A percentile compares a stretch with the other conserved stretches of the same genome.
These are phyloP conservation scores for Rhynchophorus ferrugineus DNA, from an alignment of 1,140 invertebrate species.

Conservation along the genomic window DNA sequence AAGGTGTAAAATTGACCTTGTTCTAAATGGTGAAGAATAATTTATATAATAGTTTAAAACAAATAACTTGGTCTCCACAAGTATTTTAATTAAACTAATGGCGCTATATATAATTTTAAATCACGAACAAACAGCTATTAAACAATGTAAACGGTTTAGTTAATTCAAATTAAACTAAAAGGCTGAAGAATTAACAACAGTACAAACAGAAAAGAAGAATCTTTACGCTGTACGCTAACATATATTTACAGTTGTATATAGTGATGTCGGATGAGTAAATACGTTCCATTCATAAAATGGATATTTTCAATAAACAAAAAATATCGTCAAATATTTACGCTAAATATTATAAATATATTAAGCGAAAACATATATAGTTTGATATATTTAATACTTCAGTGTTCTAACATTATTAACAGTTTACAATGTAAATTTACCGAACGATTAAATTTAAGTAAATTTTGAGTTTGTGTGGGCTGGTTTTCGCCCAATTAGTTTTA, in stretches of 20 bases:
- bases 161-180: no score
- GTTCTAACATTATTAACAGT: constrained; percentile 29
- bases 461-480: no score
- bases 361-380: constrained; percentile 21
- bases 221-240: constrained; percentile 13
- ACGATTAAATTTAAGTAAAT: no score
- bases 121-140: no score
- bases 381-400: constrained; percentile 22
- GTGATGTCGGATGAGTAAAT: constrained; percentile 22
- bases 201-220: constrained; percentile 19
- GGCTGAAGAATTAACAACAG: constrained; percentile 20
- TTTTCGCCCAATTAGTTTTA: no score
- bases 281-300: constrained; percentile 20
- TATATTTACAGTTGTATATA: constrained; percentile 23
- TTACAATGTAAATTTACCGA: constrained; percentile 32
- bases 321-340: constrained; percentile 28
- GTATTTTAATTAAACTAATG: no score
- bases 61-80: no score
- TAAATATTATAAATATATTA: constrained; percentile 27
- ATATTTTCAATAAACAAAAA: constrained; percentile 20
- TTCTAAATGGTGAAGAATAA: no score
- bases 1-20: no score
- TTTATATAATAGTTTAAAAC: no score
- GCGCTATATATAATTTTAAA: no score
- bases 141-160: no score